Evolutionary conservation across 2,888 invertebrate genomes (phyloP).

Genomic region (Shargacucullia verbasci): DNA sequence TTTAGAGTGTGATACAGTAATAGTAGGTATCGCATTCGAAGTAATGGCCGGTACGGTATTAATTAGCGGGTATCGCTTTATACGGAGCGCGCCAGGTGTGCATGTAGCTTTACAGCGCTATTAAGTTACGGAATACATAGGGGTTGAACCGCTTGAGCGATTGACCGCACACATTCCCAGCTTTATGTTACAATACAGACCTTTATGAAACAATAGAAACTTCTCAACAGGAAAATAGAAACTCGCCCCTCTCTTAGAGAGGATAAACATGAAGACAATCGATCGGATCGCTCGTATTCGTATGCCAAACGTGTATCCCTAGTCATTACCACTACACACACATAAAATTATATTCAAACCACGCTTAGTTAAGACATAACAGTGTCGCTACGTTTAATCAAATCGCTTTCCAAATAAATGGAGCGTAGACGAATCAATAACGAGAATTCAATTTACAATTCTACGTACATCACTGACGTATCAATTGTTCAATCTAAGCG

Average conservation of each 20-base stretch:
- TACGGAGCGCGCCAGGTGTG: conserved; percentile 78
- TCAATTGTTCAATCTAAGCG: conserved; percentile 87
- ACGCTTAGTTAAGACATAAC: conserved; percentile 75
- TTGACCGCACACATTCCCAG: conserved; percentile 69
- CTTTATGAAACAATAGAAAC: conserved; percentile 60
- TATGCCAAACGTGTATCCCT: conserved; percentile 60
- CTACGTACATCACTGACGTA: conserved; percentile 86
- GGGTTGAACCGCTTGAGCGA: conserved; percentile 74
- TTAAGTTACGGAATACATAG: conserved; percentile 73
- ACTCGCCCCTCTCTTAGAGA: conserved; percentile 47
- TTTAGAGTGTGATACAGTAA: conserved; percentile 69
- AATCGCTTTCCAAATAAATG: conserved; percentile 84
- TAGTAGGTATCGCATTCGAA: conserved; percentile 74
- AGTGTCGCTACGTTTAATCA: conserved; percentile 78
- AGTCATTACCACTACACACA: conserved; percentile 60
- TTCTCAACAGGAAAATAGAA: conserved; percentile 53
- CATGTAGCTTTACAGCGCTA: conserved; percentile 78
- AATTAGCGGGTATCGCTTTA: conserved; percentile 78
- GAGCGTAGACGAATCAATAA: conserved; percentile 84
- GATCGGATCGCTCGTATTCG: conserved; percentile 46
- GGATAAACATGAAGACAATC: conserved; percentile 56
- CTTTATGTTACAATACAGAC: conserved; percentile 57
- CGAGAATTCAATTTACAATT: conserved; percentile 87
- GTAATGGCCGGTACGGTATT: conserved; percentile 81
- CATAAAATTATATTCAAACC: conserved; percentile 71